Evolutionary conservation across 2,888 invertebrate species (phyloP), one percentile per base, ranked within the genome.

Genomic region (Thymelicus sylvestris): DNA sequence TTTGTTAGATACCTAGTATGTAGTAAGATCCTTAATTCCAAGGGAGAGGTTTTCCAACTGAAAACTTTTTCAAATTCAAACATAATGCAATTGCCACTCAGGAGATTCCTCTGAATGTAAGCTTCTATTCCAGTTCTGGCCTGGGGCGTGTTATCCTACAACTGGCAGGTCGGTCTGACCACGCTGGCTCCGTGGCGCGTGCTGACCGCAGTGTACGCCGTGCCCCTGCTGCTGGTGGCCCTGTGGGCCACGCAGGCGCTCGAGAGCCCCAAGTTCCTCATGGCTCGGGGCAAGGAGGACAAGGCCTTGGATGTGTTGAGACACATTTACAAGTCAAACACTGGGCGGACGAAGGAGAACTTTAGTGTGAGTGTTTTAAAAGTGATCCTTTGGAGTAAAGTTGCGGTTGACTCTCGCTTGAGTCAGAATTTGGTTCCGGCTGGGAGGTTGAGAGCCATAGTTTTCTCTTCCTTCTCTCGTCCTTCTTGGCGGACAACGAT

Each of bases 211-310:
- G 83, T 95, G 0, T 95, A 97, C 78, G 94, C 96, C 0, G 44
- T 95, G 0, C 95, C 97, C 0, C 94, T 96, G 41, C 77, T 96
- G 0, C 72, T 91, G 5, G 84, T 89, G 5, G 92, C 90, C 0
- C 5, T 86, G 0, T 81, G 82, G 76, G 74, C 89, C 71, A 75
- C 83, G 0, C 74, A 77, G 15, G 84, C 95, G 13, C 96, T 97
- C 0, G 97, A 98, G 86, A 97, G 97, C 80, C 97, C 98, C 0
- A 97, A 97, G 85, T 97, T 96, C 85, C 91, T 96, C 60, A 90
- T 96, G 72, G 94, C 95, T 0, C 95, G 94, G 77, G 95, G 96
- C 0, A 92, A 94, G 72, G 87, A 92, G 4, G 88, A 94, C 0
- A 92, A 95, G 72, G 96, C 97, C 0, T 79, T 97, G 72, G 82